These are phyloP conservation scores for Nansenia antarctica DNA, from an alignment of 2,113 vertebrate genomes.

Conservation along the genomic window DNA sequence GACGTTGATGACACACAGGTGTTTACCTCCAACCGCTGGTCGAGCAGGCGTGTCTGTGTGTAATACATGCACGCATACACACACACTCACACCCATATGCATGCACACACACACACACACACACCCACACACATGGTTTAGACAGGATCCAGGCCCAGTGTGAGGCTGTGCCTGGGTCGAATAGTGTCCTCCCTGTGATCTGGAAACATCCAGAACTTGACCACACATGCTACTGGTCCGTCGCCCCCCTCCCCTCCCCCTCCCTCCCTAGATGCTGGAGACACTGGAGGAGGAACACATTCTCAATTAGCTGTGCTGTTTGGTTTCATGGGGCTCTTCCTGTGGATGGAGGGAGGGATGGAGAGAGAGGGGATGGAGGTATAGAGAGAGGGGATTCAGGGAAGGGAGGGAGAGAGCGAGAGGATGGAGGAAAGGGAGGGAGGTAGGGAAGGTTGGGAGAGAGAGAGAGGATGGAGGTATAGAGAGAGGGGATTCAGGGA, in stretches of 20 bases:
- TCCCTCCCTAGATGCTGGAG: not conserved
- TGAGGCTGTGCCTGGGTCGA: slow-evolving; percentile 61
- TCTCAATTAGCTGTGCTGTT: slow-evolving; percentile 33
- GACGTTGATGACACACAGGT: too few relatives aligned
- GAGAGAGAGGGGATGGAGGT: slow-evolving; percentile 25
- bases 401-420: not conserved
- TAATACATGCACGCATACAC: not conserved
- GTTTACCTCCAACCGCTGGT: too few relatives aligned
- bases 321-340: slow-evolving; percentile 27
- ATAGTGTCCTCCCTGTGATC: slow-evolving; percentile 21
- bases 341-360: slow-evolving; percentile 8
- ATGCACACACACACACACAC: slow-evolving; percentile 13
- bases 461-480: slow-evolving; percentile 6
- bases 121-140: slow-evolving; percentile 44
- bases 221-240: slow-evolving; percentile 69
- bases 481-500: too few relatives aligned
- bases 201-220: slow-evolving; percentile 69
- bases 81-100: too few relatives aligned
- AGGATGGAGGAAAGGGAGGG: not conserved
- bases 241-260: slow-evolving; percentile 30
- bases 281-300: not conserved
- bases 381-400: not conserved
- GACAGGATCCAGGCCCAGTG: slow-evolving; percentile 65
- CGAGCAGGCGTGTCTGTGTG: too few relatives aligned
- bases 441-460: not conserved